Evolutionary conservation across 2,113 vertebrate species (phyloP), one percentile per base, ranked within the genome.

Genomic region (Sprattus sprattus): DNA sequence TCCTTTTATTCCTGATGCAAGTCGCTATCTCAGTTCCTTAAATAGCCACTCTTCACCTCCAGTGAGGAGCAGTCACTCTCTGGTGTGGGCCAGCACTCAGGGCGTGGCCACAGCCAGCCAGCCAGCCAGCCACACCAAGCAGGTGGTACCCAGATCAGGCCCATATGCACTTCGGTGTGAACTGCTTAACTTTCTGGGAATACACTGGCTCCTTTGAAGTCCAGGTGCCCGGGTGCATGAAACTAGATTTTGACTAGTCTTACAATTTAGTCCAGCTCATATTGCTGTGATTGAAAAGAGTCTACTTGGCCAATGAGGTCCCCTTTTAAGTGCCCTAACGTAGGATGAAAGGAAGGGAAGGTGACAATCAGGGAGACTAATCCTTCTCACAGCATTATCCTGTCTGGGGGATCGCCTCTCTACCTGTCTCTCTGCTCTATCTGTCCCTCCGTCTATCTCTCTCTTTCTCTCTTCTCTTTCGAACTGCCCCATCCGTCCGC

Each of bases 401-500:
- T 39, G 11, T 32, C 32, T 4, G 13, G 11, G 64, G 64, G 9
- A 28, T 67, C n/a, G 64, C 64, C 64, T 67, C 81, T 60, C 64
- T 32, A 44, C 32, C 71, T 39, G 28, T 81, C 49, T 57, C 87
- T 81, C 47, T 3, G 25, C 49, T 81, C 86, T 81, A 44, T 6
- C 60, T 60, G 28, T 47, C 22, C 52, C 44, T 86, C 52, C 50
- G 85, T 10, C 88, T 85, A 0, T 67, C 16, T 84, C 6, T 39
- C 47, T 85, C 45, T 60, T 45, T 81, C 75, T 90, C 88, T 86
- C 7, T 89, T 84, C 1, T 82, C 22, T 84, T 8, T 25, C 47
- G 4, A 78, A 0, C 71, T 39, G 71, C 28, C 71, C 28, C 13
- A 16, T 78, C 71, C 13, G 71, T 78, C 25, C 28, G 71, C 28